Percentiles rank a stretch among this genome's conserved stretches.
Evolutionary conservation across 2,888 invertebrate genomes (phyloP).

Genomic region (Drosophila prolongata): DNA sequence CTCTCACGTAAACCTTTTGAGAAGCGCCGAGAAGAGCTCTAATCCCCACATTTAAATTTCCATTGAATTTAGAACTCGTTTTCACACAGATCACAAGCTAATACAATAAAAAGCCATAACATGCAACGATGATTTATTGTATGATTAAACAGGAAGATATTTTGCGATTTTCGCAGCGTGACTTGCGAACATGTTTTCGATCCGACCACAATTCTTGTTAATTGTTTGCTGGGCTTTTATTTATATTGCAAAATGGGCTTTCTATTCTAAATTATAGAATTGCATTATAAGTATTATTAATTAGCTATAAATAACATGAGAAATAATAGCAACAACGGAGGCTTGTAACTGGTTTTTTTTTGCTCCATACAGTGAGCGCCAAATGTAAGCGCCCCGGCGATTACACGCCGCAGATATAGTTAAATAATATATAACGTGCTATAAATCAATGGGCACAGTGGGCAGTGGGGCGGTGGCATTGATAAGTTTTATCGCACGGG

Average conservation of each 20-base stretch:
- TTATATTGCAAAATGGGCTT: conserved; percentile 57
- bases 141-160: conserved; percentile 77
- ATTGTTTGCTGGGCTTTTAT: conserved; percentile 64
- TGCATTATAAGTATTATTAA: conserved; percentile 79
- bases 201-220: conserved; percentile 35
- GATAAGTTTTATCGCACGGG: conserved; percentile 77
- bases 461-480: conserved; percentile 36
- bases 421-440: conserved; percentile 72
- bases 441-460: conserved; percentile 65
- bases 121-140: conserved; percentile 73
- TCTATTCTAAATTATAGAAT: conserved; percentile 76
- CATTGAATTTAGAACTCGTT: conserved; percentile 64
- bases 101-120: conserved; percentile 34
- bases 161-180: conserved; percentile 63
- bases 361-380: conserved; percentile 43
- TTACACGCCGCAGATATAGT: conserved; percentile 57
- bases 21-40: conserved; percentile 23
- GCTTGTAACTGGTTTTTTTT: conserved; percentile 60
- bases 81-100: conserved; percentile 50
- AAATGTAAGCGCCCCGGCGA: conserved; percentile 61
- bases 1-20: conserved; percentile 10
- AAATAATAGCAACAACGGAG: conserved; percentile 36
- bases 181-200: conserved; percentile 66
- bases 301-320: conserved; percentile 77
- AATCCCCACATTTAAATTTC: conserved; percentile 29